A percentile compares a stretch with the other conserved stretches of the same genome.
These are phyloP conservation scores for Cremastinae sp. DNA, from an alignment of 2,888 invertebrate species.

Conservation along the genomic window DNA sequence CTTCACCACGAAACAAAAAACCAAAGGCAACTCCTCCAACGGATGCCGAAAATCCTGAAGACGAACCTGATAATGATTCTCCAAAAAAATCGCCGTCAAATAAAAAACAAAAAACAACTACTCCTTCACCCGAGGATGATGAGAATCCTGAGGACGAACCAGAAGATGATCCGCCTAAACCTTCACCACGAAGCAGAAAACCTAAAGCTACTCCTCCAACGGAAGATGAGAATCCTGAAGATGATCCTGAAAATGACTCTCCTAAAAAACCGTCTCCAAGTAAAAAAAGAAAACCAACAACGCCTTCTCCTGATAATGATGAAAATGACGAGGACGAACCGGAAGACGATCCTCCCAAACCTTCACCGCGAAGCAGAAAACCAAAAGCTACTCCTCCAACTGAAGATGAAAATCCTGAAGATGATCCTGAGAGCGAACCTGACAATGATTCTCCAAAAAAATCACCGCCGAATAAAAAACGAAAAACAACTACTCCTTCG, in stretches of 20 bases:
- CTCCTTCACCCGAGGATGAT: no score
- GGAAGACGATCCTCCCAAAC: slow-evolving; percentile 16
- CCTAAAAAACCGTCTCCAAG: slow-evolving; percentile 2
- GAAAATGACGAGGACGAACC: background rate
- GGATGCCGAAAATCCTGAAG: no score
- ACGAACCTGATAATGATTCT: no score
- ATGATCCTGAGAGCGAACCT: slow-evolving; percentile 15
- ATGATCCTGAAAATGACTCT: slow-evolving; percentile 5
- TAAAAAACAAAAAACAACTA: no score
- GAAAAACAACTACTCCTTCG: slow-evolving; percentile 4
- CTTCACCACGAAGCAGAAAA: no score
- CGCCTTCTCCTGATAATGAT: slow-evolving; percentile 14
- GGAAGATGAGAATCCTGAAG: slow-evolving; percentile 5
- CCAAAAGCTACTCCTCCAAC: slow-evolving; percentile 16
- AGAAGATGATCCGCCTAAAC: slow-evolving; percentile 16
- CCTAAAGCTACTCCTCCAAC: slow-evolving; percentile 16
- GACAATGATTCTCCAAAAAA: background rate
- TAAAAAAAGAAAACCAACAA: slow-evolving; percentile 25
- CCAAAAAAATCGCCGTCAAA: no score
- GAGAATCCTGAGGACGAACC: no score
- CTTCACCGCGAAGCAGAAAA: no score
- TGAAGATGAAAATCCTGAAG: slow-evolving; percentile 2
- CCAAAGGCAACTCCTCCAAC: no score
- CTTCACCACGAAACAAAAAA: no score
- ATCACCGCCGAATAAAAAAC: slow-evolving; percentile 1